Conservation (phyloP, 2,888 invertebrate species). For the Matsumyia berberina region DNA sequence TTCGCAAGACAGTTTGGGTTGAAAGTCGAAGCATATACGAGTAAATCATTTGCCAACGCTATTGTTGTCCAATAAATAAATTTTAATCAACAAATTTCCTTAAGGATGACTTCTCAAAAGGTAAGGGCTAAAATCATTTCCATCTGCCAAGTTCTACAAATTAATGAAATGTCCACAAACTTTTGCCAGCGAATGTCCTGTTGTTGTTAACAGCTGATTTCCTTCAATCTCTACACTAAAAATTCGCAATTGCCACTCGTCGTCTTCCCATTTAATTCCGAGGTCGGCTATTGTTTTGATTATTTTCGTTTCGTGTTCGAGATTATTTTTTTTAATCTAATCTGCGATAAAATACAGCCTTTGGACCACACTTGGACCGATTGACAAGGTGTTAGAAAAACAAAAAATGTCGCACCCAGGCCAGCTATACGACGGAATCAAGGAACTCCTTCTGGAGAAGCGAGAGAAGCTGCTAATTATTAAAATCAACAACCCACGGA, state of each 20-base stretch:
- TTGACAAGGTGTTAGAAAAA: background rate
- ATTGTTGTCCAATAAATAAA: no score
- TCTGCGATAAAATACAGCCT: conserved; percentile 10
- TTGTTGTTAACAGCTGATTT: background rate
- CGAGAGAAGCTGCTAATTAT: conserved; percentile 86
- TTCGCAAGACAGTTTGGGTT: no score
- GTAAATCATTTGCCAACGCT: no score
- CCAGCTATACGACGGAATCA: conserved; percentile 33
- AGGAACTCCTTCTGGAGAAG: conserved; percentile 80
- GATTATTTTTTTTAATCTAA: conserved; percentile 25
- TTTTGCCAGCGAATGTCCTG: background rate
- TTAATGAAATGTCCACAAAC: no score
- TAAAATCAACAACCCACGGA: conserved; percentile 90
- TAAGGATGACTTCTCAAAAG: no score
- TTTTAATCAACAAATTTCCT: no score
- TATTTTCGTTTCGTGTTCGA: background rate
- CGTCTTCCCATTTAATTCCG: background rate
- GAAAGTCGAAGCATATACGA: no score
- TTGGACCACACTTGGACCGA: conserved; percentile 7
- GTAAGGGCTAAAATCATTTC: no score
- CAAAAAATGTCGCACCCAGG: conserved; percentile 34
- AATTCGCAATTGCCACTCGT: background rate
- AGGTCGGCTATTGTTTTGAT: no score
- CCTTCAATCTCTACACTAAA: background rate
- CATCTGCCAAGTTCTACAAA: no score